Conservation (phyloP, 2,888 invertebrate genomes). For the Conchocele bisecta region DNA sequence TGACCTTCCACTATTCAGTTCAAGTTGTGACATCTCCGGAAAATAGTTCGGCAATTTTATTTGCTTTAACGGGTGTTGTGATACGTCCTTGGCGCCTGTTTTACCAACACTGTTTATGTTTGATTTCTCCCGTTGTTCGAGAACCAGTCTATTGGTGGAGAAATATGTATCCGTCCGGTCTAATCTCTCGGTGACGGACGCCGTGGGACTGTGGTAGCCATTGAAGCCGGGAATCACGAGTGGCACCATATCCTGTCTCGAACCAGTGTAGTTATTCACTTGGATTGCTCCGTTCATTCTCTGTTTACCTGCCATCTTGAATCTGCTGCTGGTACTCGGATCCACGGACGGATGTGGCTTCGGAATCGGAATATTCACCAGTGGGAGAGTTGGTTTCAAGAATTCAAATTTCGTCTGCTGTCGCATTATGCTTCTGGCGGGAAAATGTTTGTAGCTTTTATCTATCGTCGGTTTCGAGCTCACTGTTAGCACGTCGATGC, state of each 20-base stretch:
- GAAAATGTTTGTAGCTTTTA: slow-evolving; percentile 67
- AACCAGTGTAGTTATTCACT: slow-evolving; percentile 65
- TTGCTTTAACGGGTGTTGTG: too few species aligned
- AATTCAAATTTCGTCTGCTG: slow-evolving; percentile 65
- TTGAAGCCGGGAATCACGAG: slow-evolving; percentile 57
- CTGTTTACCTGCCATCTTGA: slow-evolving; percentile 52
- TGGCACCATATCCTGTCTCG: slow-evolving; percentile 65
- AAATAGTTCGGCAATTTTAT: too few species aligned
- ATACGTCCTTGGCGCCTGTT: too few species aligned
- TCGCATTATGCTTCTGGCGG: slow-evolving; percentile 70
- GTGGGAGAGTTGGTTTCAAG: slow-evolving; percentile 38
- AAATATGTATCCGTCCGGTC: slow-evolving; percentile 65
- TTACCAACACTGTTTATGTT: too few species aligned
- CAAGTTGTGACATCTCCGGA: too few species aligned
- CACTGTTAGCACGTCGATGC: slow-evolving; percentile 12
- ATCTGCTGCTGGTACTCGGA: slow-evolving; percentile 27
- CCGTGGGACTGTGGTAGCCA: slow-evolving; percentile 1
- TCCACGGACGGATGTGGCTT: slow-evolving; percentile 40
- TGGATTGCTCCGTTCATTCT: slow-evolving; percentile 66
- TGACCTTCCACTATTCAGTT: too few species aligned
- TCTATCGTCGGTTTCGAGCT: slow-evolving; percentile 40
- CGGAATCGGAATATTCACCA: slow-evolving; percentile 17
- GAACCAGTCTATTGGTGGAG: too few species aligned
- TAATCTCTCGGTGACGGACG: slow-evolving; percentile 37
- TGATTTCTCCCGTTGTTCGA: too few species aligned